Percentiles rank a stretch among this genome's conserved stretches.
Evolutionary conservation across 2,113 vertebrate species (phyloP).

Genomic region (Bungarus multicinctus): DNA sequence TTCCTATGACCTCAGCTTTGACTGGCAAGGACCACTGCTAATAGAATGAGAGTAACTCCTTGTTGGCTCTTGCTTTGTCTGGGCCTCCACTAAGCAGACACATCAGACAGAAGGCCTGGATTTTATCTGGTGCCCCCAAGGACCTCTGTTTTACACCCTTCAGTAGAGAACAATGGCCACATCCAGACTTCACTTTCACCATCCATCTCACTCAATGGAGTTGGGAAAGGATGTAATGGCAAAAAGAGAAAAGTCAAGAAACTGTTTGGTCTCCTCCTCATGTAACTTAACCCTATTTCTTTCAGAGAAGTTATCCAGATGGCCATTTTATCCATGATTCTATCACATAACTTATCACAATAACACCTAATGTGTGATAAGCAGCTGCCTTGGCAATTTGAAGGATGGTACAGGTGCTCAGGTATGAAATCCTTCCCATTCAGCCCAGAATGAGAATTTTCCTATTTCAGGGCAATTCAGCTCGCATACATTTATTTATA

Average conservation of each 20-base stretch:
- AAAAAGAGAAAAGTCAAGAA: neutral
- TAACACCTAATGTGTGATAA: neutral
- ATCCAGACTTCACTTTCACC: conserved; percentile 19
- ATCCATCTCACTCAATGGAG: neutral
- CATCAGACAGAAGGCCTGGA: conserved; percentile 17
- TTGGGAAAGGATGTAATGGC: neutral
- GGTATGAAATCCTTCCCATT: neutral
- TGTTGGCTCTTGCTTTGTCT: neutral
- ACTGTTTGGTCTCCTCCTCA: conserved; percentile 21
- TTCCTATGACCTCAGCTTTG: conserved; percentile 46
- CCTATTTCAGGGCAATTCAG: neutral
- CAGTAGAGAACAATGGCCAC: conserved; percentile 13
- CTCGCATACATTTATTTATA: neutral
- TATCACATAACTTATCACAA: neutral
- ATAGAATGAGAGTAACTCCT: conserved; percentile 27
- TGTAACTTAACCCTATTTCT: conserved; percentile 7
- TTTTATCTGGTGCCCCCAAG: conserved; percentile 34
- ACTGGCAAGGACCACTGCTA: conserved; percentile 51
- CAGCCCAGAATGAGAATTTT: neutral
- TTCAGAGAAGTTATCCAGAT: neutral
- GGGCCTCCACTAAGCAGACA: conserved; percentile 23
- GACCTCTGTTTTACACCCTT: accelerated
- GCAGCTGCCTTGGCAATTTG: neutral
- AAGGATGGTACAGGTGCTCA: neutral
- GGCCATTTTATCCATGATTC: neutral